These are phyloP conservation scores for Phenganax stokvisi DNA, from an alignment of 92 coral and sea anemone genomes.

Conservation along the genomic window DNA sequence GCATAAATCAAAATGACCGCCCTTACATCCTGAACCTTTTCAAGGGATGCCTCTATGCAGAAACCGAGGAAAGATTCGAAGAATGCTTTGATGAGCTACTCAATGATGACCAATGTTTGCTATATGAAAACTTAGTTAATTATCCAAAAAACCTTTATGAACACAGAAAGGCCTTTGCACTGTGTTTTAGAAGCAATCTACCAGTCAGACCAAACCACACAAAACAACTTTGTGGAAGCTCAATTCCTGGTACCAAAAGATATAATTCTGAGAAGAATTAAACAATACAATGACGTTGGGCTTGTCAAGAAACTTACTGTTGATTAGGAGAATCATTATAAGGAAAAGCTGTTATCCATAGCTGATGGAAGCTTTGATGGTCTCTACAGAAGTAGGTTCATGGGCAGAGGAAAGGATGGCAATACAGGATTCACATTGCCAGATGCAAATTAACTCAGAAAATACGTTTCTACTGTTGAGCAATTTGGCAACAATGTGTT, in stretches of 20 bases:
- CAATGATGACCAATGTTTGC: constrained; percentile 14
- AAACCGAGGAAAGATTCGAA: constrained; percentile 32
- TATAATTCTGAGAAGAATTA: constrained; percentile 30
- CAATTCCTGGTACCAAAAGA: constrained; percentile 40
- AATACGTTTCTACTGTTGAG: not conserved
- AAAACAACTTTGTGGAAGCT: constrained; percentile 32
- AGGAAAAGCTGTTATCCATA: constrained; percentile 37
- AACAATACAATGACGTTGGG: constrained; percentile 39
- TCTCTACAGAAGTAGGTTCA: constrained; percentile 19
- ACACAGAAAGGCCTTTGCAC: constrained; percentile 24
- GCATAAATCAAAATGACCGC: constrained; percentile 25
- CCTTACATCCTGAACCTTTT: constrained; percentile 31
- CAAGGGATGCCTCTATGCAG: constrained; percentile 41
- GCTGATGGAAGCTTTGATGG: constrained; percentile 47
- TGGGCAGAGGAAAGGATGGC: constrained; percentile 43
- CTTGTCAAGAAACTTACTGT: constrained; percentile 37
- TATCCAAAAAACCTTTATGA: constrained; percentile 26
- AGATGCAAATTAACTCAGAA: not conserved
- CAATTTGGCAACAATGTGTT: constrained; percentile 30
- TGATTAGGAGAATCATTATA: constrained; percentile 33
- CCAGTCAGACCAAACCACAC: constrained; percentile 31
- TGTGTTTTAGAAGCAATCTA: constrained; percentile 35
- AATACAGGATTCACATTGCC: constrained; percentile 28
- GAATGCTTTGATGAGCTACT: constrained; percentile 24
- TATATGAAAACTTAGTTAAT: constrained; percentile 8